These are phyloP conservation scores for Lampropteryx suffumata DNA, from an alignment of 2,888 invertebrate species.

Conservation along the genomic window DNA sequence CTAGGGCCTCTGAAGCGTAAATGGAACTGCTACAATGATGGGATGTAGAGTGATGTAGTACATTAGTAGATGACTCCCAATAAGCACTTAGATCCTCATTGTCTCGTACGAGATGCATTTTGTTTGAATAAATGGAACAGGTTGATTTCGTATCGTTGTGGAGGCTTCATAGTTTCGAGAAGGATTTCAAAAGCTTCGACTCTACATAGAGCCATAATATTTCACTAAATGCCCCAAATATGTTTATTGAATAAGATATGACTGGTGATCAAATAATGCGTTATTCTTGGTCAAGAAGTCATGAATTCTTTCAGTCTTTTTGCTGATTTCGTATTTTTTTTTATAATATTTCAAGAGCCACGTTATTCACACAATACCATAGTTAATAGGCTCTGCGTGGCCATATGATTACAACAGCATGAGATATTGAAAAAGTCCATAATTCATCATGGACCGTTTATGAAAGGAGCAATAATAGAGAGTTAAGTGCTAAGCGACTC, in stretches of 20 bases:
- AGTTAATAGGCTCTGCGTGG: conserved; percentile 3
- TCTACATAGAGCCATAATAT: no score
- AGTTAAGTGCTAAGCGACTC: conserved; percentile 63
- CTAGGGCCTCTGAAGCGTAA: neutral
- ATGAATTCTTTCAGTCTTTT: no score
- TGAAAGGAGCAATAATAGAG: conserved; percentile 67
- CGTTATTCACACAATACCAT: neutral
- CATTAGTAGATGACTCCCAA: conserved; percentile 26
- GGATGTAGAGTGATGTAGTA: conserved; percentile 12
- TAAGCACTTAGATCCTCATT: conserved; percentile 71
- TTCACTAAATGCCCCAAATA: no score
- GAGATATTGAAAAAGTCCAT: conserved; percentile 13
- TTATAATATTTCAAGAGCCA: no score
- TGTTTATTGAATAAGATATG: no score
- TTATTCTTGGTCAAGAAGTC: no score
- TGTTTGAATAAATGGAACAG: conserved; percentile 55
- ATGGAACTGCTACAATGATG: conserved; percentile 12
- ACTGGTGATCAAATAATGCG: no score
- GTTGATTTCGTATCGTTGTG: conserved; percentile 5
- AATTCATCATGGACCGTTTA: conserved; percentile 33
- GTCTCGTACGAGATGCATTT: conserved; percentile 72
- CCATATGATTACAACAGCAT: conserved; percentile 1
- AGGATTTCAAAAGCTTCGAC: no score
- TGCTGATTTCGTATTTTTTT: no score
- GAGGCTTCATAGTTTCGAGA: neutral